Evolutionary conservation across 2,797 vertebrate genomes (phyloP).

Genomic region (Cuniculus paca): DNA sequence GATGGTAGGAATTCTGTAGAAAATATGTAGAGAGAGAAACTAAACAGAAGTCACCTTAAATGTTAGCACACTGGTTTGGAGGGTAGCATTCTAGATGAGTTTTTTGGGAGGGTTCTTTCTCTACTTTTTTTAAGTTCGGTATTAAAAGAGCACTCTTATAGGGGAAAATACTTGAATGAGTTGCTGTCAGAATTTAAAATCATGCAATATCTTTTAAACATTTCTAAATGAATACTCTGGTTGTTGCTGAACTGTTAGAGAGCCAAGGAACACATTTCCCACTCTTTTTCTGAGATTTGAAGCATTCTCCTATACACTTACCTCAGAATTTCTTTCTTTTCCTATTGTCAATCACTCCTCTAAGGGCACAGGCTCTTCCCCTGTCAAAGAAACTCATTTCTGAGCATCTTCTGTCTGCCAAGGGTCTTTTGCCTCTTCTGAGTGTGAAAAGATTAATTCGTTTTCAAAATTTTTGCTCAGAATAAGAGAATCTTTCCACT

Average conservation of each 20-base stretch:
- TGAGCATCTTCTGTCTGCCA: background rate
- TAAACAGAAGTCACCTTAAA: background rate
- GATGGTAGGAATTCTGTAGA: background rate
- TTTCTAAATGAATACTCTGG: background rate
- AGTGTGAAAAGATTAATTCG: conserved; percentile 65
- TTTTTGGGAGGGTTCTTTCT: background rate
- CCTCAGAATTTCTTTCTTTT: background rate
- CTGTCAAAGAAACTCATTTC: conserved; percentile 55
- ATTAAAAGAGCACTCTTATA: background rate
- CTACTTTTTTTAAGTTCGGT: background rate
- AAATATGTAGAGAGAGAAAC: background rate
- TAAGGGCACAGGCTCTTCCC: background rate
- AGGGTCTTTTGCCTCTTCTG: conserved; percentile 2
- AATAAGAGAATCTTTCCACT: conserved; percentile 42
- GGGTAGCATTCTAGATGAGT: background rate
- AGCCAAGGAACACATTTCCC: background rate
- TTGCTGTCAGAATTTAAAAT: background rate
- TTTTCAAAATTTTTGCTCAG: background rate
- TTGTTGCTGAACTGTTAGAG: background rate
- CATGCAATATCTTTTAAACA: background rate
- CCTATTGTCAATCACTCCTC: background rate
- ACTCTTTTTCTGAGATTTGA: conserved; percentile 2
- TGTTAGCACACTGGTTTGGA: background rate
- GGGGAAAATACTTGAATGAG: background rate
- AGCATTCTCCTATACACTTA: background rate